These are phyloP conservation scores for Gymnothorax javanicus DNA, from an alignment of 2,797 vertebrate species.

Conservation along the genomic window DNA sequence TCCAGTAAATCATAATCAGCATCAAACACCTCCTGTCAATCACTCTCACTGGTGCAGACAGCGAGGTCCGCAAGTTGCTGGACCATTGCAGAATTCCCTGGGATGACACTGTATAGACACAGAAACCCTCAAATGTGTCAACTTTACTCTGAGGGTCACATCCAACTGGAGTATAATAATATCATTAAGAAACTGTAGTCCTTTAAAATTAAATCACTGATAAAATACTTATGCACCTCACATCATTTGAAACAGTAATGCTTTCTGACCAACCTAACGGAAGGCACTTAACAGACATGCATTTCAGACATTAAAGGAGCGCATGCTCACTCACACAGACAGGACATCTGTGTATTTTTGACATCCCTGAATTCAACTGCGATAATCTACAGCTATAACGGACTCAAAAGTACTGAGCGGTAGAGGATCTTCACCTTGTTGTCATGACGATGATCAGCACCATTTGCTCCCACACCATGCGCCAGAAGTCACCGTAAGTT, in stretches of 20 bases:
- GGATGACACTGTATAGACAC: too few relatives aligned
- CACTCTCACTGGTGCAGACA: not conserved
- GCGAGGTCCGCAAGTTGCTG: too few relatives aligned
- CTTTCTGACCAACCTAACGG: not conserved
- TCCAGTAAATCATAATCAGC: not conserved
- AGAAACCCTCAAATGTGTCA: too few relatives aligned
- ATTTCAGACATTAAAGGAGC: not conserved
- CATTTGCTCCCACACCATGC: conserved; percentile 86
- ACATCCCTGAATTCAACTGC: not conserved
- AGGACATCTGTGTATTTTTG: not conserved
- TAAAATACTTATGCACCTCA: not conserved
- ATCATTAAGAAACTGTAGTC: not conserved
- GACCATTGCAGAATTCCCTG: too few relatives aligned
- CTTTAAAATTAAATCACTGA: not conserved
- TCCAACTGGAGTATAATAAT: too few relatives aligned
- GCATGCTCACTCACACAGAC: not conserved
- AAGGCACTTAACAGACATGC: not conserved
- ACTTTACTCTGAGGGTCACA: too few relatives aligned
- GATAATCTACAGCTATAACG: not conserved
- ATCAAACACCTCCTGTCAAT: not conserved
- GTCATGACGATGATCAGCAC: conserved; percentile 87
- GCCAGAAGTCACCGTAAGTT: conserved; percentile 84
- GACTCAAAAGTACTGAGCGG: not conserved
- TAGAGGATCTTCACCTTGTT: conserved; percentile 71
- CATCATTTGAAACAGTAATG: not conserved